Evolutionary conservation across 2,797 vertebrate genomes (phyloP).

Genomic region (Scolopax bukidnonensis): DNA sequence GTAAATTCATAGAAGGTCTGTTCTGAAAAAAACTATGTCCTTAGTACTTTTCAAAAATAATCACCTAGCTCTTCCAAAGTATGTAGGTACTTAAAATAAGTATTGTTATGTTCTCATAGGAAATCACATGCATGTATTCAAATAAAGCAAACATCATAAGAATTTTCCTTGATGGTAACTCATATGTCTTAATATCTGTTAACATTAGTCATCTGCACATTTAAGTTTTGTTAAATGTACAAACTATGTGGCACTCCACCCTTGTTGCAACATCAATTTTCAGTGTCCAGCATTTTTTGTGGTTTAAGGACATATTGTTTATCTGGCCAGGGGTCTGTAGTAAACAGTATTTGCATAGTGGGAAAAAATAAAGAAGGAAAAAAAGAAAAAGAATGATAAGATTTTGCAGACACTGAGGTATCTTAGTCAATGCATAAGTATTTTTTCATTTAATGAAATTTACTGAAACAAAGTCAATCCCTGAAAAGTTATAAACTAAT

Average conservation of each 20-base stretch:
- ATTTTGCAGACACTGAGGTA: not conserved
- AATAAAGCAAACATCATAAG: not conserved
- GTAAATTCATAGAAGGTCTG: not conserved
- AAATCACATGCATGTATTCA: not conserved
- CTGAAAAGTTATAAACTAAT: not conserved
- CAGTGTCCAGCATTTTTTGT: not conserved
- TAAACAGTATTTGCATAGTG: not conserved
- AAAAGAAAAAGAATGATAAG: not conserved
- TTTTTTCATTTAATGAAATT: not conserved
- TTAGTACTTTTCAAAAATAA: not conserved
- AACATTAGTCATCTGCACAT: constrained; percentile 5
- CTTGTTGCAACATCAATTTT: constrained; percentile 8
- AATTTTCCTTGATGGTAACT: not conserved
- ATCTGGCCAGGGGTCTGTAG: not conserved
- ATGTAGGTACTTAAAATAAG: not conserved
- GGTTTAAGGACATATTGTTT: not conserved
- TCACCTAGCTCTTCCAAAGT: not conserved
- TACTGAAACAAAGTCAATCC: not conserved
- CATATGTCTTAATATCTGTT: constrained; percentile 1
- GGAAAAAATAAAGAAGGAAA: not conserved
- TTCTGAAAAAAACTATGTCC: not conserved
- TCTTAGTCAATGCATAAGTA: not conserved
- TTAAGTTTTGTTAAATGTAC: constrained; percentile 42
- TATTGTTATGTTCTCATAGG: not conserved
- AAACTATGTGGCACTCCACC: constrained; percentile 36